Percentiles rank a stretch among this genome's conserved stretches.
Conservation (phyloP, 2,888 invertebrate species). For the Strigamia crassipes region DNA sequence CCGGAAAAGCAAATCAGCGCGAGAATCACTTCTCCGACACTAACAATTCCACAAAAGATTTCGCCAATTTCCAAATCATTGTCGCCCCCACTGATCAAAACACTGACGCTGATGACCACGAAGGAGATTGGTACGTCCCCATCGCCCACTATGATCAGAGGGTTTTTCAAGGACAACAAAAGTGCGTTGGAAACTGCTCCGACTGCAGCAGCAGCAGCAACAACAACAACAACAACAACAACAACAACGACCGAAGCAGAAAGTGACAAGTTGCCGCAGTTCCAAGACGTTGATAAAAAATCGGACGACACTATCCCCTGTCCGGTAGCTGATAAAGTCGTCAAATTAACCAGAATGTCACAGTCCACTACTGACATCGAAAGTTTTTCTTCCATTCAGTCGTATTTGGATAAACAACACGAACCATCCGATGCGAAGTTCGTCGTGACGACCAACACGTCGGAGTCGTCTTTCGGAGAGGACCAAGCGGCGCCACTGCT, state of each 20-base stretch:
- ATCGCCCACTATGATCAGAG: background rate
- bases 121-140: background rate
- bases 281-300: too few species aligned
- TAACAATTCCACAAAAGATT: background rate
- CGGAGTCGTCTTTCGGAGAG: background rate
- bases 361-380: background rate
- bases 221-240: too few species aligned
- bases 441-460: background rate
- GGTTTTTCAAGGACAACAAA: background rate
- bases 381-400: background rate
- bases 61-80: background rate
- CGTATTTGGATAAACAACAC: background rate
- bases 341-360: background rate
- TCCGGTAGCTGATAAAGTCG: background rate
- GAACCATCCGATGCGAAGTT: too few species aligned
- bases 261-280: background rate
- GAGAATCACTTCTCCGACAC: background rate
- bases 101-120: background rate
- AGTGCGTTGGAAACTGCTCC: background rate
- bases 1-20: background rate
- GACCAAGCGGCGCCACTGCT: background rate
- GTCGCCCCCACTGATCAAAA: background rate
- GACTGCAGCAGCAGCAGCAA: background rate
- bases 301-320: too few species aligned
- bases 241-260: background rate